These are phyloP conservation scores for Hypotaenidia okinawae DNA, from an alignment of 2,797 vertebrate genomes.

Conservation along the genomic window DNA sequence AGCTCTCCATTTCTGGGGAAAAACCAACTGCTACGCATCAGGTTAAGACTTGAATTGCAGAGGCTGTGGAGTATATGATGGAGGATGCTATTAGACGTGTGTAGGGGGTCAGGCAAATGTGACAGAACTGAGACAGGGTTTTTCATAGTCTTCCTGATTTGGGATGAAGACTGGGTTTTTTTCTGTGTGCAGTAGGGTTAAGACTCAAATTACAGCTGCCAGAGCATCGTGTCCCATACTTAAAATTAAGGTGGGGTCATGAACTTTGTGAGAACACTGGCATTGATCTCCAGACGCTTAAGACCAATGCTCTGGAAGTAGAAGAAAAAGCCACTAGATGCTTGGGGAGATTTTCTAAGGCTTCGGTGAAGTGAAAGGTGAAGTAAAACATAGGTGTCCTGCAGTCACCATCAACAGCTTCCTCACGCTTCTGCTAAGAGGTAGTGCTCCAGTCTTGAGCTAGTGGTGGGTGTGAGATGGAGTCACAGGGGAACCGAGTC, in stretches of 20 bases:
- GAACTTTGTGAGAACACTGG: neutral
- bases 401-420: neutral
- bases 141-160: neutral
- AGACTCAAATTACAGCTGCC: neutral
- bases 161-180: no score
- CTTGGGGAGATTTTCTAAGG: neutral
- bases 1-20: neutral
- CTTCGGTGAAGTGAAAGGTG: neutral
- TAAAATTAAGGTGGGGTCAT: neutral
- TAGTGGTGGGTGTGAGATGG: rapidly evolving
- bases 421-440: rapidly evolving
- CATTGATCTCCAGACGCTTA: neutral
- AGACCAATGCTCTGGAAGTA: rapidly evolving
- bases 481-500: rapidly evolving
- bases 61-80: no score
- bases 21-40: neutral
- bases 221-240: neutral
- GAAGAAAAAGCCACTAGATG: neutral
- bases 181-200: rapidly evolving
- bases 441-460: neutral
- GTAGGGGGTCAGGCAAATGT: neutral
- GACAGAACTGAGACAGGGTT: rapidly evolving
- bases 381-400: neutral
- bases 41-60: neutral
- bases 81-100: neutral